Conservation (phyloP, 2,113 vertebrate species). For the Protomyctophum bolini region DNA sequence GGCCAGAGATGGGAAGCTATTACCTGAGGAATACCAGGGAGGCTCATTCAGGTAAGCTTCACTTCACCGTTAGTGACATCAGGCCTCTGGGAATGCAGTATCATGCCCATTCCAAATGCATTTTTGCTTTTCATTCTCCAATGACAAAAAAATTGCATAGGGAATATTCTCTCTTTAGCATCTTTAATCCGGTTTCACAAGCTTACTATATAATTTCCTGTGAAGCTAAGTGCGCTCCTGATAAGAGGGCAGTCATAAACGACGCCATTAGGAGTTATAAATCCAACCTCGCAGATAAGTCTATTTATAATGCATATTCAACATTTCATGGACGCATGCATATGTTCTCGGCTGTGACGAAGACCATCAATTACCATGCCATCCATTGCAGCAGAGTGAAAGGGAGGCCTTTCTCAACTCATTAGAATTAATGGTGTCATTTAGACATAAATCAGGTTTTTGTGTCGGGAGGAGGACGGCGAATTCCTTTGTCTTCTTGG, state of each 20-base stretch:
- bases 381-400: constrained; percentile 54
- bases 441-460: constrained; percentile 71
- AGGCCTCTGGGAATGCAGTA: no score
- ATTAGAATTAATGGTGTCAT: constrained; percentile 74
- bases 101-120: no score
- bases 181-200: neutral
- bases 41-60: constrained; percentile 92
- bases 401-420: constrained; percentile 42
- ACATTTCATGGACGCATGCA: constrained; percentile 29
- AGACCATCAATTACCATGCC: constrained; percentile 51
- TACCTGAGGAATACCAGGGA: constrained; percentile 96
- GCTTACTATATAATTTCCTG: constrained; percentile 8
- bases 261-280: constrained; percentile 14
- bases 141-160: no score
- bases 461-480: constrained; percentile 62
- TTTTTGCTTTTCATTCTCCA: no score
- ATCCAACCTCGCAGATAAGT: constrained; percentile 19
- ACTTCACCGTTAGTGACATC: no score
- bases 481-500: constrained; percentile 51
- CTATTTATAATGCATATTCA: constrained; percentile 45
- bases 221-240: neutral
- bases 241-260: constrained; percentile 32
- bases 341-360: constrained; percentile 30
- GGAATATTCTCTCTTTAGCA: no score
- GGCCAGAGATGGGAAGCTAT: constrained; percentile 92